A percentile compares a stretch with the other conserved stretches of the same genome.
These are phyloP conservation scores for Papio anubis DNA, from an alignment of 2,113 vertebrate species.

Conservation along the genomic window DNA sequence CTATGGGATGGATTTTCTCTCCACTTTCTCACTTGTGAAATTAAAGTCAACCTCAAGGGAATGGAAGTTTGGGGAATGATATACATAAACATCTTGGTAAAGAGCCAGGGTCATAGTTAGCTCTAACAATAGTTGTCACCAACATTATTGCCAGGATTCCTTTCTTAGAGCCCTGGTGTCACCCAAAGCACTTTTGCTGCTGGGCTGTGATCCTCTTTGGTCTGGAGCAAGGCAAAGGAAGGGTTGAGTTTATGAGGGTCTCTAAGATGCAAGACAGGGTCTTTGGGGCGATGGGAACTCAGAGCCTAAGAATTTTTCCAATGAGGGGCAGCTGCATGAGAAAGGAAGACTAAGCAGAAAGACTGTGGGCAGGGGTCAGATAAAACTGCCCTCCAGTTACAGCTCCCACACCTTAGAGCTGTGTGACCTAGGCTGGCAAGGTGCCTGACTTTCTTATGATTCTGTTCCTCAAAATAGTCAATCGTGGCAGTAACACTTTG, in stretches of 20 bases:
- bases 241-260: accelerated
- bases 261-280: background rate
- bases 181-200: background rate
- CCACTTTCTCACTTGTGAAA: background rate
- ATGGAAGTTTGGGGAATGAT: background rate
- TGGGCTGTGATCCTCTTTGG: background rate
- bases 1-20: accelerated
- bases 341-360: background rate
- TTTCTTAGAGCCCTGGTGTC: accelerated
- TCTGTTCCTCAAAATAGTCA: no score
- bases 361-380: no score
- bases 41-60: background rate
- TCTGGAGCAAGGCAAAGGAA: background rate
- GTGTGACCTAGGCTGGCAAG: accelerated
- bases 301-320: background rate
- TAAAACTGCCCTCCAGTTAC: background rate
- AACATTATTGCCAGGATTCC: accelerated
- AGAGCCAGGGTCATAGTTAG: background rate
- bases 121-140: accelerated
- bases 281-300: background rate
- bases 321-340: background rate
- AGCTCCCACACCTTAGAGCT: background rate
- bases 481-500: background rate
- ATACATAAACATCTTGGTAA: accelerated
- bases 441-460: no score